Evolutionary conservation across 37 sponge, comb jelly and placozoan species (phyloP).

Genomic region (Hexactinellida sp.): DNA sequence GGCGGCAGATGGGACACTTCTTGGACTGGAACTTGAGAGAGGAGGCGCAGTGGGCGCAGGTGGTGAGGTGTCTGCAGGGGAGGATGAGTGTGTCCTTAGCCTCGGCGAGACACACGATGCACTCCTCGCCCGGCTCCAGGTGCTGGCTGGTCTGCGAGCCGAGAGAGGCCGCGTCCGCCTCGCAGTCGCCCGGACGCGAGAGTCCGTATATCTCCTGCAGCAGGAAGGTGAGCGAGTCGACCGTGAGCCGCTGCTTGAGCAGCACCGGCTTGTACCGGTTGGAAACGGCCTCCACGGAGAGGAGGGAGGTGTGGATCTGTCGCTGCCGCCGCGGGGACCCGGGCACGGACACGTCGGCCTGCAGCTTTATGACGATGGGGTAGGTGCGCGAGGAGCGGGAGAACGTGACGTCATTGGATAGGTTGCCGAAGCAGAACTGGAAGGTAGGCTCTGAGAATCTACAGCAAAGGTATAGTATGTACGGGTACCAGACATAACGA

Average conservation of each 20-base stretch:
- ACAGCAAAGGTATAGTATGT: background rate
- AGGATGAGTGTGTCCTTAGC: conserved; percentile 14
- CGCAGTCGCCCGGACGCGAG: background rate
- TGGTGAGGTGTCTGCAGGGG: background rate
- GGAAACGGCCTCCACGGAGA: background rate
- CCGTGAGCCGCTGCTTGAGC: background rate
- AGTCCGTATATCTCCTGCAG: conserved; percentile 16
- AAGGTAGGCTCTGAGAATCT: background rate
- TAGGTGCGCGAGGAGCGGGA: background rate
- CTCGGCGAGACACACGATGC: background rate
- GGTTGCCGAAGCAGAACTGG: background rate
- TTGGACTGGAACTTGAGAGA: conserved; percentile 3
- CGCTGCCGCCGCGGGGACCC: background rate
- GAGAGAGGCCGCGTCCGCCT: background rate
- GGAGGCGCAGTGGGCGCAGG: background rate
- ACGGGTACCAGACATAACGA: no score
- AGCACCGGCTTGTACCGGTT: background rate
- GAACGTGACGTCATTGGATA: background rate
- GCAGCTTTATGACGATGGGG: background rate
- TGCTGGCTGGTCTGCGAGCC: background rate
- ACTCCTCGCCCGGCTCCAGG: background rate
- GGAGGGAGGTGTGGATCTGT: background rate
- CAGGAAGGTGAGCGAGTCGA: background rate
- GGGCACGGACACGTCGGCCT: background rate
- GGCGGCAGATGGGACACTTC: conserved; percentile 1